Evolutionary conservation across 2,888 invertebrate genomes (phyloP).

Genomic region (Mythimna pallens): DNA sequence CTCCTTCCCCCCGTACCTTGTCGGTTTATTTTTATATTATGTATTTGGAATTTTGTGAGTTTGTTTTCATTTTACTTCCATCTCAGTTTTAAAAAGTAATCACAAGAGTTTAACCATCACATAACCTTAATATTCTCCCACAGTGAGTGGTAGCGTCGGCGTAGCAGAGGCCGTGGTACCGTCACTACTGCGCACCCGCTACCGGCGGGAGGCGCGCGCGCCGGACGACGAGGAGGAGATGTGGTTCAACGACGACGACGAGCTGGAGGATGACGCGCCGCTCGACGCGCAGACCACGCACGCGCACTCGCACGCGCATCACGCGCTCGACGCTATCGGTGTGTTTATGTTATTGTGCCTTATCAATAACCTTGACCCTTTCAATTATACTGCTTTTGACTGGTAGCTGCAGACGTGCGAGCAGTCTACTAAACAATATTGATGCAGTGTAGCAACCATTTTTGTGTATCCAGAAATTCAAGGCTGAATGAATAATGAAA

Average conservation of each 20-base stretch:
- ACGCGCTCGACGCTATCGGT: constrained; percentile 89
- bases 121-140: neutral
- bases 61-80: too few species aligned
- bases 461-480: neutral
- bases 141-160: constrained; percentile 86
- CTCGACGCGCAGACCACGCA: constrained; percentile 79
- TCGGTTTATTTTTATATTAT: too few species aligned
- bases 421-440: neutral
- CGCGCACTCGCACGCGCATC: constrained; percentile 76
- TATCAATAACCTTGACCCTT: constrained; percentile 33
- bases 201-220: constrained; percentile 97
- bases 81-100: too few species aligned
- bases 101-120: neutral
- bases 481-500: neutral
- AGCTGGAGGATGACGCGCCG: constrained; percentile 95
- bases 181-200: constrained; percentile 95
- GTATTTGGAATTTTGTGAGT: too few species aligned
- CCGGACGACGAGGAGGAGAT: constrained; percentile 99
- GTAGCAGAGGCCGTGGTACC: constrained; percentile 92
- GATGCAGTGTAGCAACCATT: neutral
- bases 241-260: constrained; percentile 99
- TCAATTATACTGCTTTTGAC: neutral
- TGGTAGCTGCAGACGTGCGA: neutral
- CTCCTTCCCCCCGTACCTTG: too few species aligned
- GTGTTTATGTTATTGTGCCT: constrained; percentile 18